These are phyloP conservation scores for Perccottus glenii DNA, from an alignment of 2,113 vertebrate genomes.

Conservation along the genomic window DNA sequence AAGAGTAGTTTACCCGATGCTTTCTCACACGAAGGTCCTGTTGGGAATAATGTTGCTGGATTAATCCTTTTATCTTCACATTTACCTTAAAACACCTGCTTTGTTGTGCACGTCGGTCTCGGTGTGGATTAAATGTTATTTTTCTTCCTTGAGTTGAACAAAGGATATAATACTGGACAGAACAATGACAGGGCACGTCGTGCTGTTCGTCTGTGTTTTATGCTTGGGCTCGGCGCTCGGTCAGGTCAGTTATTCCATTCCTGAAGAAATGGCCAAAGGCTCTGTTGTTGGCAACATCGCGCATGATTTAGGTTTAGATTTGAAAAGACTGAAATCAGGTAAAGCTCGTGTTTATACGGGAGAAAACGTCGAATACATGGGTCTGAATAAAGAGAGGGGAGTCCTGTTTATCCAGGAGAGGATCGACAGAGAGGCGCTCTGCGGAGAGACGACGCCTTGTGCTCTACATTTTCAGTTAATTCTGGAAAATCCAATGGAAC, in stretches of 20 bases:
- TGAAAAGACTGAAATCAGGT: constrained; percentile 65
- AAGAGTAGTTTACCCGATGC: too few relatives aligned
- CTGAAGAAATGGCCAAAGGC: constrained; percentile 78
- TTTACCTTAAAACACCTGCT: not conserved
- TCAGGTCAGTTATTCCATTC: constrained; percentile 77
- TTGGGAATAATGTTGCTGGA: not conserved
- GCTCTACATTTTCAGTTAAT: constrained; percentile 65
- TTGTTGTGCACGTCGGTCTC: not conserved
- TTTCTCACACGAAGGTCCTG: too few relatives aligned
- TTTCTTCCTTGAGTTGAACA: not conserved
- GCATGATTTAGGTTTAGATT: constrained; percentile 75
- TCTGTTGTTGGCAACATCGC: constrained; percentile 76
- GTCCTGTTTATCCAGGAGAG: constrained; percentile 60
- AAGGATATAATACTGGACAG: constrained; percentile 1
- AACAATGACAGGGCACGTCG: constrained; percentile 66
- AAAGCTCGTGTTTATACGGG: constrained; percentile 72
- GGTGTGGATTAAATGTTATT: not conserved
- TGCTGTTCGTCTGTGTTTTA: constrained; percentile 47
- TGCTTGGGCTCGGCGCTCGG: constrained; percentile 23
- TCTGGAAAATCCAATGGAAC: constrained; percentile 66
- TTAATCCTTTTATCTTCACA: not conserved
- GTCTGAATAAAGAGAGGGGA: constrained; percentile 70
- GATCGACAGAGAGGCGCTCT: constrained; percentile 80
- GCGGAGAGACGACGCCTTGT: constrained; percentile 71
- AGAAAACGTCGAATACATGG: constrained; percentile 71